Evolutionary conservation across 2,888 invertebrate species (phyloP), one percentile per base, ranked within the genome.

Genomic region (Cheilosia variabilis): DNA sequence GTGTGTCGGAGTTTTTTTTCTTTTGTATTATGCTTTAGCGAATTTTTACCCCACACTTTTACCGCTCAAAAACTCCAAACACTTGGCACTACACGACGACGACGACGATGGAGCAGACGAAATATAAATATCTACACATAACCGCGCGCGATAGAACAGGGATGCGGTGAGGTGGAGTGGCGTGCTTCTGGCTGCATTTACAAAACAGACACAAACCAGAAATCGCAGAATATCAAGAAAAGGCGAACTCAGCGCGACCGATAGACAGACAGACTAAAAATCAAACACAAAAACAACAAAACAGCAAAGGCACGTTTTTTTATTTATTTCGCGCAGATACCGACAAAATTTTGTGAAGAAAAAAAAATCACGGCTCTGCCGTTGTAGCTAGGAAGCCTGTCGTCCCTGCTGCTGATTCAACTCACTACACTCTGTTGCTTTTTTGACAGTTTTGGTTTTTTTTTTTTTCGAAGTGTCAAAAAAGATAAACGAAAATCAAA

Each of bases 181-280:
- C 58, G 41, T 52, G 68, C 34, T 79, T 27, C 27, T 27, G 27
- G 52, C 57, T 69, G 78, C 71, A 76, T 69, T 73, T 78, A 78
- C 73, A 73, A 73, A 78, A 55, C 62, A 78, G 73, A 82, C 77
- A 53, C 58, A 79, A 75, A 73, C 83, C 83, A 79, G 66, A 80
- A 80, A 80, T 62, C 78, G 68, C 75, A 62, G 60, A 55, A 53
- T 72, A 69, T 65, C 77, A 76, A 78, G 65, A 77, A 77, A 55
- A 66, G 66, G 71, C 66, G 37, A 76, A 81, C 82, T 65, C 31
- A 63, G 60, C 65, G 60, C 65, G 41, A 66, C 65, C 77, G 72
- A 68, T 78, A 57, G 73, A 73, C 81, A 47, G 55, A 50, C 58
- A 57, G 55, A 62, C 43, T 27, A 6, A 52, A 41, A 66, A 77